phyloP scores from a whole-genome alignment of 1,140 invertebrate genomes.

The Tetramorium parvispinum region DNA sequence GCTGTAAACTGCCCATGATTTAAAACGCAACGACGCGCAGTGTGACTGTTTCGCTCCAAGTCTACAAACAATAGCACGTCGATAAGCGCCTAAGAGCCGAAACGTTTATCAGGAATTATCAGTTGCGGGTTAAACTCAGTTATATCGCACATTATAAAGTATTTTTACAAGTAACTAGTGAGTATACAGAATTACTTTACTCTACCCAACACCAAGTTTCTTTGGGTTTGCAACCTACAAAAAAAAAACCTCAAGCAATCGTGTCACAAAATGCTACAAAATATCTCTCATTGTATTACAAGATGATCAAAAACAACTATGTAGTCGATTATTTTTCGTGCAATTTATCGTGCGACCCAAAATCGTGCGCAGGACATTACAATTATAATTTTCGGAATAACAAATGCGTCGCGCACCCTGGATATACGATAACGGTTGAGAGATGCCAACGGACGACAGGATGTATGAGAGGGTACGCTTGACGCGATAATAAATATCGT shows the following conservation, averaged over 20 bases:
- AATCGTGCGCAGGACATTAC: background rate
- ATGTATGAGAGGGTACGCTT: conserved; percentile 22
- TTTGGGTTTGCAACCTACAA: no score
- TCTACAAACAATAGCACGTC: background rate
- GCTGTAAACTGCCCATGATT: conserved; percentile 41
- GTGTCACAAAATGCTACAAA: background rate
- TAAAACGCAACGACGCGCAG: conserved; percentile 40
- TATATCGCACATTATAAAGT: background rate
- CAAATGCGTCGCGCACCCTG: conserved; percentile 14
- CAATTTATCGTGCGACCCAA: background rate
- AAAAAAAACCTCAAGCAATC: background rate
- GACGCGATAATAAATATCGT: conserved; percentile 64
- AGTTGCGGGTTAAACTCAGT: background rate
- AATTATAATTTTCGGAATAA: conserved; percentile 40
- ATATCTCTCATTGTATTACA: background rate
- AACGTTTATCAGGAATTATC: conserved; percentile 27
- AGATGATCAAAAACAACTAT: background rate
- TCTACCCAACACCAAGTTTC: background rate
- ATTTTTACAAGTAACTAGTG: background rate
- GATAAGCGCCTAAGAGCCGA: conserved; percentile 7
- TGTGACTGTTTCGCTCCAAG: background rate
- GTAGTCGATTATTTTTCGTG: background rate
- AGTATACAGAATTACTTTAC: background rate
- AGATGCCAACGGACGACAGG: conserved; percentile 31
- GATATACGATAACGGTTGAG: conserved; percentile 40